A percentile compares a stretch with the other conserved stretches of the same genome.
Conservation (phyloP, 35 echinoderm and acorn worm genomes). For the Acanthaster planci region DNA sequence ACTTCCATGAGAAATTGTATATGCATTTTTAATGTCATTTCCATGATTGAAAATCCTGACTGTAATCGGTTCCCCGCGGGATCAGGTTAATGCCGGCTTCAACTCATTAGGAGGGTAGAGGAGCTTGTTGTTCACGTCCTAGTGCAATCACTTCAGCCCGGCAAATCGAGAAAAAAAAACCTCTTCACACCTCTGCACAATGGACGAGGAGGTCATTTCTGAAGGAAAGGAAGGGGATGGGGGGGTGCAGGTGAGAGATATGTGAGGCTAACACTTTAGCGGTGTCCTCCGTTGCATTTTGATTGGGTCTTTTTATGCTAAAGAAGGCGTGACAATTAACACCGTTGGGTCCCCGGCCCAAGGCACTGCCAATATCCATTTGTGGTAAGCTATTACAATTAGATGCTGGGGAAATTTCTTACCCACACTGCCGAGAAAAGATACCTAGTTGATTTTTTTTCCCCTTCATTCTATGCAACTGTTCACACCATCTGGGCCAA, state of each 20-base stretch:
- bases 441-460: too few species aligned
- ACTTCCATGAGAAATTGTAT: neutral
- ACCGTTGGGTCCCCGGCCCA: neutral
- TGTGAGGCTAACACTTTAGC: slow-evolving; percentile 28
- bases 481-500: too few species aligned
- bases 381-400: too few species aligned
- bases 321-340: slow-evolving; percentile 22
- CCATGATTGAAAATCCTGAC: slow-evolving; percentile 28
- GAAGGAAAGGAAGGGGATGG: neutral
- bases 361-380: too few species aligned
- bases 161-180: neutral
- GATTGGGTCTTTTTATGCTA: slow-evolving; percentile 31
- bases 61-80: slow-evolving; percentile 13
- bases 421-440: too few species aligned
- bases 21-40: slow-evolving; percentile 34
- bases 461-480: too few species aligned
- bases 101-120: slow-evolving; percentile 6
- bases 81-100: slow-evolving; percentile 5
- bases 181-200: slow-evolving; percentile 20
- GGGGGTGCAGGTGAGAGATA: neutral
- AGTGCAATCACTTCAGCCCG: slow-evolving; percentile 6
- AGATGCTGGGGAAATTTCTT: too few species aligned
- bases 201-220: slow-evolving; percentile 23
- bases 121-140: slow-evolving; percentile 12
- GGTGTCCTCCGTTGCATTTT: slow-evolving; percentile 25